phyloP scores from a whole-genome alignment of 2,797 vertebrate genomes.

The Mus caroli region DNA sequence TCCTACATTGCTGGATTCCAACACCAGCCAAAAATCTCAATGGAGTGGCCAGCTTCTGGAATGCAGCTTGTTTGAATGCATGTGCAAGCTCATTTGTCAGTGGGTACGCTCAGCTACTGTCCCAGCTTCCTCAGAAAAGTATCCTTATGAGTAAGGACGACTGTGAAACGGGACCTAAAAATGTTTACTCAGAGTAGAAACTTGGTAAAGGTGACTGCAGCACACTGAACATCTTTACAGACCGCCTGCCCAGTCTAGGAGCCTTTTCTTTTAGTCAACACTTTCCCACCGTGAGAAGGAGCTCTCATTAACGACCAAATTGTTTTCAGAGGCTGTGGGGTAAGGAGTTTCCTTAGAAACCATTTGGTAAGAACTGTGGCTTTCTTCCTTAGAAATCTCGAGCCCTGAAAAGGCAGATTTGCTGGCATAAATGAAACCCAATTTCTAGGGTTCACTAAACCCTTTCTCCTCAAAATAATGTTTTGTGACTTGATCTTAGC shows the following conservation, averaged over 20 bases:
- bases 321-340: slow-evolving; percentile 93
- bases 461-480: slow-evolving; percentile 92
- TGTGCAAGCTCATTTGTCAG: slow-evolving; percentile 70
- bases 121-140: slow-evolving; percentile 51
- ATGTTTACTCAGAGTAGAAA: slow-evolving; percentile 76
- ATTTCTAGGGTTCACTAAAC: slow-evolving; percentile 95
- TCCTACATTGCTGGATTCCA: slow-evolving; percentile 59
- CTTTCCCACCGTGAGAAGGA: slow-evolving; percentile 94
- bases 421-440: slow-evolving; percentile 93
- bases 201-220: slow-evolving; percentile 85
- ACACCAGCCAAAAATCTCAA: slow-evolving; percentile 67
- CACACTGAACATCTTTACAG: slow-evolving; percentile 84
- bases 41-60: slow-evolving; percentile 32
- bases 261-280: slow-evolving; percentile 89
- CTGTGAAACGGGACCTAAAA: slow-evolving; percentile 69
- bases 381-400: slow-evolving; percentile 92
- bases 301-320: slow-evolving; percentile 94
- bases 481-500: slow-evolving; percentile 91
- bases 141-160: slow-evolving; percentile 51
- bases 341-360: slow-evolving; percentile 94
- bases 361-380: slow-evolving; percentile 90
- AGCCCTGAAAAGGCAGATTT: slow-evolving; percentile 93
- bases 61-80: slow-evolving; percentile 63
- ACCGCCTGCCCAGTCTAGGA: slow-evolving; percentile 86
- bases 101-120: slow-evolving; percentile 52